phyloP scores from a whole-genome alignment of 2,888 invertebrate species.

The Epinotia ramella region DNA sequence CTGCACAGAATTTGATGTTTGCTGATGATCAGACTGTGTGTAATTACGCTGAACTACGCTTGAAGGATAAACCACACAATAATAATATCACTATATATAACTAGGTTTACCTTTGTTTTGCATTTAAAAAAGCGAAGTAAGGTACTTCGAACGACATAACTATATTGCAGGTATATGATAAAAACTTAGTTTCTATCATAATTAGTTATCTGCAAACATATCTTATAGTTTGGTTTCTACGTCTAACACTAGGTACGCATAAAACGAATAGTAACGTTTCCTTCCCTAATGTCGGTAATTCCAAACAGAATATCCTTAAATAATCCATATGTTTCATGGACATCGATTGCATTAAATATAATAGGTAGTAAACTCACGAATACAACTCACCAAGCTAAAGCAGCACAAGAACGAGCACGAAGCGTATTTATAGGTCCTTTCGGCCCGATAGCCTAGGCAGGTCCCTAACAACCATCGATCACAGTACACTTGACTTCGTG shows the following conservation, averaged over 20 bases:
- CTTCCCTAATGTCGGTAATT: not conserved
- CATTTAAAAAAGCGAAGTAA: not conserved
- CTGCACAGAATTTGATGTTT: conserved; percentile 10
- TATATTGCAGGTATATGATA: not conserved
- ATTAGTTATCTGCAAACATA: too few species aligned
- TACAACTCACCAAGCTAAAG: not conserved
- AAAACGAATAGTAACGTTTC: not conserved
- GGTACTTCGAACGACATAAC: not conserved
- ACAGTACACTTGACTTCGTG: conserved; percentile 38
- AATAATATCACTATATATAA: not conserved
- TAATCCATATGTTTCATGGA: conserved; percentile 10
- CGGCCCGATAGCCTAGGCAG: not conserved
- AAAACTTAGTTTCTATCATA: not conserved
- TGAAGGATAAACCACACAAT: not conserved
- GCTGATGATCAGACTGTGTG: conserved; percentile 6
- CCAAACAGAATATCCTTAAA: not conserved
- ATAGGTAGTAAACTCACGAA: conserved; percentile 19
- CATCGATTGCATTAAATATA: conserved; percentile 24
- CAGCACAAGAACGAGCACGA: not conserved
- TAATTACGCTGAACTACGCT: conserved; percentile 13
- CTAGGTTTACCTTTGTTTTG: not conserved
- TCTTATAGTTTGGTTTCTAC: too few species aligned
- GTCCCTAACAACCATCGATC: conserved; percentile 33
- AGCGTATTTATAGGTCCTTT: conserved; percentile 7
- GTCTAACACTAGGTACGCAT: not conserved